phyloP scores from a whole-genome alignment of 1,140 invertebrate species.

The Sarcophaga bullata region DNA sequence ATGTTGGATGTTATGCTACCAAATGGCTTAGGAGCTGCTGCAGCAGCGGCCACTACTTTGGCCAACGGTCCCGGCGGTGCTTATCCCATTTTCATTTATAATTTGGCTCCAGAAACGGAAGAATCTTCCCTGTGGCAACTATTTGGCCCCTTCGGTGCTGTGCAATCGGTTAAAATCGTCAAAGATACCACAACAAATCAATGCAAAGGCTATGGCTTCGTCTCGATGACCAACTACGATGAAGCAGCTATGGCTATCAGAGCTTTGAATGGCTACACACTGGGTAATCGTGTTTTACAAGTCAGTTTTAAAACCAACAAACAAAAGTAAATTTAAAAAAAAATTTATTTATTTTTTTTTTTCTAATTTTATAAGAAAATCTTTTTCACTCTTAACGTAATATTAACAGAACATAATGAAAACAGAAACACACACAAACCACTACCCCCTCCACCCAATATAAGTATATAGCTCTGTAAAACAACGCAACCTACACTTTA shows the following conservation, averaged over 20 bases:
- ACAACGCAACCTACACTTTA: too few relatives aligned
- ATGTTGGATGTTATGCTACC: conserved; percentile 82
- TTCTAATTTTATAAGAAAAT: not conserved
- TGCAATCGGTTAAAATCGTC: conserved; percentile 98
- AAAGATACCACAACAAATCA: conserved; percentile 98
- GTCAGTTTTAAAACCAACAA: conserved; percentile 98
- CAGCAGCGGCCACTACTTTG: conserved; percentile 75
- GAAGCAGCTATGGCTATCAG: conserved; percentile 97
- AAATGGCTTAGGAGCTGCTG: conserved; percentile 77
- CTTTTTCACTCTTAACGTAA: not conserved
- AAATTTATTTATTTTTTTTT: not conserved
- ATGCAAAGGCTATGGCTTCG: conserved; percentile 99
- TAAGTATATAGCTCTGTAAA: too few relatives aligned
- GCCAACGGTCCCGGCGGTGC: conserved; percentile 71
- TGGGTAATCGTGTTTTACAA: conserved; percentile 96
- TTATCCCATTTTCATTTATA: conserved; percentile 99
- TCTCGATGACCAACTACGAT: conserved; percentile 99
- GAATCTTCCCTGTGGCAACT: conserved; percentile 98
- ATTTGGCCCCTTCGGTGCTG: conserved; percentile 98
- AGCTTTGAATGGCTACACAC: conserved; percentile 95
- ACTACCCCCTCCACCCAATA: too few relatives aligned
- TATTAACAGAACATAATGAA: not conserved
- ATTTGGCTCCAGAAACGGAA: conserved; percentile 97
- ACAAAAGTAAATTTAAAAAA: conserved; percentile 69
- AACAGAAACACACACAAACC: too few relatives aligned